Conservation (phyloP, 2,113 vertebrate species). For the Triplophysa siluroides region DNA sequence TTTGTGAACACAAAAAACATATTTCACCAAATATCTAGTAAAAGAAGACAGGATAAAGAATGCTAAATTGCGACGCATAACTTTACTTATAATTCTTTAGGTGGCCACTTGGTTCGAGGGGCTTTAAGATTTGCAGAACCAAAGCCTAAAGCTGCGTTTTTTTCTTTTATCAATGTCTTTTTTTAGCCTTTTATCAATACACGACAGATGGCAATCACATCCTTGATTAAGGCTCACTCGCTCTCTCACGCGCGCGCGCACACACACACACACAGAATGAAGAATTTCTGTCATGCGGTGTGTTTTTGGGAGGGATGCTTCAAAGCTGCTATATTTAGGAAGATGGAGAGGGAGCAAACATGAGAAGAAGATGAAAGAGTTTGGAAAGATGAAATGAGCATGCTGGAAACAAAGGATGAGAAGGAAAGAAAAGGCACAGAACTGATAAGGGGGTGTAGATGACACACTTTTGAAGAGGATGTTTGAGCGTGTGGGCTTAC, state of each 20-base stretch:
- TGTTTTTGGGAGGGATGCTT: slow-evolving; percentile 66
- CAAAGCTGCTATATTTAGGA: slow-evolving; percentile 76
- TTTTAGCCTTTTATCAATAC: slow-evolving; percentile 34
- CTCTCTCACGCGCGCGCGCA: slow-evolving; percentile 3
- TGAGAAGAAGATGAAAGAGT: slow-evolving; percentile 47
- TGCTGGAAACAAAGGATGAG: slow-evolving; percentile 23
- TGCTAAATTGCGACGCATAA: no score
- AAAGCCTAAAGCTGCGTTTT: neutral
- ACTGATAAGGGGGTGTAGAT: neutral
- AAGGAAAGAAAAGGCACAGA: neutral
- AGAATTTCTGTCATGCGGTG: slow-evolving; percentile 71
- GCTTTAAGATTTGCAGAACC: no score
- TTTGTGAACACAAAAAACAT: no score
- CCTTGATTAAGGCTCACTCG: slow-evolving; percentile 45
- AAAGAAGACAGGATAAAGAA: no score
- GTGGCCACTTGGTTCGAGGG: no score
- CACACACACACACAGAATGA: slow-evolving; percentile 58
- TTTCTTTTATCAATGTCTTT: slow-evolving; percentile 42
- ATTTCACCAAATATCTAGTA: no score
- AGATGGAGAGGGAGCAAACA: slow-evolving; percentile 37
- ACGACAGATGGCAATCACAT: slow-evolving; percentile 62
- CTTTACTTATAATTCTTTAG: no score
- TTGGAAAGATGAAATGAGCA: slow-evolving; percentile 47
- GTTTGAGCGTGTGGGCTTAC: neutral
- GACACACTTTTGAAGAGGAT: slow-evolving; percentile 11